A percentile compares a stretch with the other conserved stretches of the same genome.
These are phyloP conservation scores for Drosophila melanosoma DNA, from an alignment of 2,888 invertebrate genomes.

Conservation along the genomic window DNA sequence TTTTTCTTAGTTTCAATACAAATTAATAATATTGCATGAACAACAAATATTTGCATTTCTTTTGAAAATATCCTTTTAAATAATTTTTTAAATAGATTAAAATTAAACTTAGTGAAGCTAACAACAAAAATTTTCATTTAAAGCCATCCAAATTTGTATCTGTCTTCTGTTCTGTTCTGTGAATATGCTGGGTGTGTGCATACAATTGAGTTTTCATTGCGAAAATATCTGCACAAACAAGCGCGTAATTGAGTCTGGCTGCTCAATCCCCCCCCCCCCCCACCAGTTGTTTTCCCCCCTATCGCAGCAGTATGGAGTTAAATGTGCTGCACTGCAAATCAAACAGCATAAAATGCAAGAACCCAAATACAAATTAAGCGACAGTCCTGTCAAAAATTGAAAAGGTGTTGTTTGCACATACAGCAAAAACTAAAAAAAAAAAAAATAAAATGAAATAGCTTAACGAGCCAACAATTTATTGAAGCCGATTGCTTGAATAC, in stretches of 20 bases:
- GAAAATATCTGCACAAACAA: constrained; percentile 67
- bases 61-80: constrained; percentile 19
- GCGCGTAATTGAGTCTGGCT: constrained; percentile 72
- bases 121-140: constrained; percentile 32
- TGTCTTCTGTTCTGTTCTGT: background rate
- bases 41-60: constrained; percentile 47
- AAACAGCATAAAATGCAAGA: constrained; percentile 65
- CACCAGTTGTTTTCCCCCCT: background rate
- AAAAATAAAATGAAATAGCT: background rate
- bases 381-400: constrained; percentile 40
- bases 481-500: constrained; percentile 8
- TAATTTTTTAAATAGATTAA: background rate
- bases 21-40: background rate
- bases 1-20: background rate
- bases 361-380: constrained; percentile 65
- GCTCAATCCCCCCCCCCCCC: background rate
- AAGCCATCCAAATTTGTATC: constrained; percentile 13
- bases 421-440: constrained; percentile 10
- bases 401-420: constrained; percentile 58
- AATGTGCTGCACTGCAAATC: constrained; percentile 41
- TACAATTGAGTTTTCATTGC: constrained; percentile 65
- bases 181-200: constrained; percentile 20
- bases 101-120: constrained; percentile 30
- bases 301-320: constrained; percentile 19
- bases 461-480: background rate